Conservation (phyloP, 2,888 invertebrate species). For the Sesia bembeciformis region DNA sequence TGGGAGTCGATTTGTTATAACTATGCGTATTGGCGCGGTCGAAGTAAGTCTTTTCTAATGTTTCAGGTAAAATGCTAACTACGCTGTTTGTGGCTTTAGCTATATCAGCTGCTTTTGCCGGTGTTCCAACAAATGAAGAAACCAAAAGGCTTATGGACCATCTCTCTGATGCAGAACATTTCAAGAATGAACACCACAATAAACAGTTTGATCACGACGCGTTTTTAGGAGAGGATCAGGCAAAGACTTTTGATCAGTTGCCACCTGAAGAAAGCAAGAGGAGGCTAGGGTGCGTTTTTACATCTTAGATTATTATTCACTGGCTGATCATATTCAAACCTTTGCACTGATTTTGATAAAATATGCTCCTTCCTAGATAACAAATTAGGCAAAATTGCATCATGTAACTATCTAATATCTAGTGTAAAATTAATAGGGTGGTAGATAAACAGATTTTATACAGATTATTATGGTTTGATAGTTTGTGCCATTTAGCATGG, state of each 20-base stretch:
- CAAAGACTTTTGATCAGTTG: slow-evolving; percentile 94
- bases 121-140: slow-evolving; percentile 84
- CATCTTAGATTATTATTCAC: background rate
- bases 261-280: slow-evolving; percentile 96
- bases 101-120: slow-evolving; percentile 53
- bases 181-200: slow-evolving; percentile 86
- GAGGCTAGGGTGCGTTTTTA: slow-evolving; percentile 79
- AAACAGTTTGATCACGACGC: slow-evolving; percentile 97
- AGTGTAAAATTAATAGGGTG: too few relatives aligned
- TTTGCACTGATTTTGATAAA: too few relatives aligned
- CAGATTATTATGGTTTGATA: too few relatives aligned
- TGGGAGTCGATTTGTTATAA: too few relatives aligned
- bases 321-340: too few relatives aligned
- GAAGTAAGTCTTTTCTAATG: too few relatives aligned
- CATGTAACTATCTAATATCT: too few relatives aligned
- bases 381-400: too few relatives aligned
- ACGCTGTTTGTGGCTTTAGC: slow-evolving; percentile 47
- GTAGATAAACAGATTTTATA: too few relatives aligned
- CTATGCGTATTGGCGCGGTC: too few relatives aligned
- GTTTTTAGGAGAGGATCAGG: slow-evolving; percentile 94
- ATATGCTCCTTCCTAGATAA: too few relatives aligned
- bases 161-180: slow-evolving; percentile 87
- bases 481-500: too few relatives aligned
- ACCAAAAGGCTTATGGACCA: slow-evolving; percentile 78
- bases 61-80: slow-evolving; percentile 33